Evolutionary conservation across 2,888 invertebrate species (phyloP).

Genomic region (Xylocampa areola): DNA sequence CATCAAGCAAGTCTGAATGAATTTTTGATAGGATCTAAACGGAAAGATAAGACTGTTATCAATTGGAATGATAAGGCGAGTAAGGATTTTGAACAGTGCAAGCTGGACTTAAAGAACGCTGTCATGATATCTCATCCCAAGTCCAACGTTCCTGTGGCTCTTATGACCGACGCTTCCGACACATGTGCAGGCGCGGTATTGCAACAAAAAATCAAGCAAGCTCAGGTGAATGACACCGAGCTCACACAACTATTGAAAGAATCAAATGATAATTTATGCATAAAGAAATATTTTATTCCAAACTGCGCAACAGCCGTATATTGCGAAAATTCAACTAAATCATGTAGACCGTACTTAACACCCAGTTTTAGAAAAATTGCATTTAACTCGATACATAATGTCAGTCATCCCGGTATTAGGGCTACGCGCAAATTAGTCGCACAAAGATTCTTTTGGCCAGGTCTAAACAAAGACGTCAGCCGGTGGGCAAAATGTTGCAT

Average conservation of each 20-base stretch:
- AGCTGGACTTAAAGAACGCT: slow-evolving; percentile 57
- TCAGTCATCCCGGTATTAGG: slow-evolving; percentile 16
- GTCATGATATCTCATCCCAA: slow-evolving; percentile 63
- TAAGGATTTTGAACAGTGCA: slow-evolving; percentile 57
- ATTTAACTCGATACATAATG: slow-evolving; percentile 11
- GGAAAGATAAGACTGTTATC: background rate
- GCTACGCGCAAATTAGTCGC: slow-evolving; percentile 9
- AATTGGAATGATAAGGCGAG: background rate
- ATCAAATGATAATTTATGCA: background rate
- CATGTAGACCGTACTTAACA: slow-evolving; percentile 15
- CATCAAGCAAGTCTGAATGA: slow-evolving; percentile 58
- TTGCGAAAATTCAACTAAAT: slow-evolving; percentile 9
- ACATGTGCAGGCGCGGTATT: slow-evolving; percentile 68
- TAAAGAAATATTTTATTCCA: no score
- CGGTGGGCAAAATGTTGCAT: slow-evolving; percentile 7
- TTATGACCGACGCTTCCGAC: slow-evolving; percentile 72
- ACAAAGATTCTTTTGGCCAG: slow-evolving; percentile 20
- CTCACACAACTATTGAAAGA: slow-evolving; percentile 1
- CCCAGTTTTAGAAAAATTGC: background rate
- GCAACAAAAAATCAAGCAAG: slow-evolving; percentile 62
- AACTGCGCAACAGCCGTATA: no score
- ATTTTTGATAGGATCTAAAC: background rate
- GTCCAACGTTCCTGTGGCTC: slow-evolving; percentile 52
- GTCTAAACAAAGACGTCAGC: slow-evolving; percentile 5
- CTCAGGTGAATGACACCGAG: no score